These are phyloP conservation scores for Calcarius ornatus DNA, from an alignment of 2,113 vertebrate genomes.

Conservation along the genomic window DNA sequence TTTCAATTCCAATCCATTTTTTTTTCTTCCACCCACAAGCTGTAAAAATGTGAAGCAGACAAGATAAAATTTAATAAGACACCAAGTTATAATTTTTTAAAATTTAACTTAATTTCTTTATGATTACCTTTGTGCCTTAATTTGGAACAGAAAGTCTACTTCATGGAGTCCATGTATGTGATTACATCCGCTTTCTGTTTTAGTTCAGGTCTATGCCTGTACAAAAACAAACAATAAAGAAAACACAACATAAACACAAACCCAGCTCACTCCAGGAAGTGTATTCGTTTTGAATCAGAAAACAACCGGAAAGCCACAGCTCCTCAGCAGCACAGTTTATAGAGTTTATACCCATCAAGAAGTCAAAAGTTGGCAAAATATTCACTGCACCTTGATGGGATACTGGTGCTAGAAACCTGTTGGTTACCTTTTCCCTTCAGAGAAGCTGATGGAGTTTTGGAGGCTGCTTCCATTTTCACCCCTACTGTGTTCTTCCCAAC, in stretches of 20 bases:
- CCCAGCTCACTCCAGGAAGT: background rate
- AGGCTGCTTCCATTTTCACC: background rate
- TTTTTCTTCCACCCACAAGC: background rate
- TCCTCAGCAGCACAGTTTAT: background rate
- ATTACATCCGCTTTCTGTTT: background rate
- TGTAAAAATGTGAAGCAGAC: background rate
- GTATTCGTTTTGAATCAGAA: background rate
- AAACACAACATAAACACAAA: background rate
- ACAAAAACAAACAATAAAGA: background rate
- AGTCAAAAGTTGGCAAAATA: background rate
- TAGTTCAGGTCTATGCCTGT: background rate
- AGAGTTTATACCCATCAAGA: background rate
- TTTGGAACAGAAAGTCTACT: background rate
- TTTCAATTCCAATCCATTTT: background rate
- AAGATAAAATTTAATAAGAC: background rate
- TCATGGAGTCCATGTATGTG: background rate
- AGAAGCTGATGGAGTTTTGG: background rate
- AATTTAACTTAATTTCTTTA: background rate
- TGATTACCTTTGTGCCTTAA: background rate
- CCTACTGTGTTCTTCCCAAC: fast-evolving
- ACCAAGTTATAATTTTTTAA: background rate
- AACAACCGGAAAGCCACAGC: background rate
- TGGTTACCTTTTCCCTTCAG: background rate
- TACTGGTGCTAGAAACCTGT: fast-evolving
- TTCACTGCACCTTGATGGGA: background rate